These are phyloP conservation scores for Selenia dentaria DNA, from an alignment of 2,888 invertebrate genomes.

Conservation along the genomic window DNA sequence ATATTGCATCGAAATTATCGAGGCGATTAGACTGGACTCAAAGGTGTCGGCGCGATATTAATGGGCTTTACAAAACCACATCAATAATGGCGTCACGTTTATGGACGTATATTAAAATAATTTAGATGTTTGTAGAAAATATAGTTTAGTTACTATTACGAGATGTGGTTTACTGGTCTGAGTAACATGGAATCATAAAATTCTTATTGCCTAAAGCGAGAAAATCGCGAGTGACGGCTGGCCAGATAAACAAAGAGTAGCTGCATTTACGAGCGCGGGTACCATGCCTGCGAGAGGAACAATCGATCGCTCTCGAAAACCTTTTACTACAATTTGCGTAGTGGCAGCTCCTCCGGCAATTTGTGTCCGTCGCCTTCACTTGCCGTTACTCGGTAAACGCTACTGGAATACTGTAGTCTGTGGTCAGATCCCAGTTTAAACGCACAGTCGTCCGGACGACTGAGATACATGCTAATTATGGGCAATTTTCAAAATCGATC, in stretches of 20 bases:
- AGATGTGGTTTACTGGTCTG: slow-evolving; percentile 12
- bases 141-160: slow-evolving; percentile 24
- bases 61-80: slow-evolving; percentile 41
- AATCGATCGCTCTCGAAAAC: slow-evolving; percentile 59
- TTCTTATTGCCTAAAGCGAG: slow-evolving; percentile 20
- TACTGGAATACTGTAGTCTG: slow-evolving; percentile 80
- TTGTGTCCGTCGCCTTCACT: slow-evolving; percentile 77
- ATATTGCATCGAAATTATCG: slow-evolving; percentile 30
- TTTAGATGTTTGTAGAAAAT: slow-evolving; percentile 39
- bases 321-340: slow-evolving; percentile 72
- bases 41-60: slow-evolving; percentile 46
- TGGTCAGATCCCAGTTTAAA: slow-evolving; percentile 77
- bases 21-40: slow-evolving; percentile 33
- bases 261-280: slow-evolving; percentile 17
- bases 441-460: slow-evolving; percentile 71
- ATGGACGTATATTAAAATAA: slow-evolving; percentile 34
- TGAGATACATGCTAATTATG: slow-evolving; percentile 82
- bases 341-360: slow-evolving; percentile 77
- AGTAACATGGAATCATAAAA: slow-evolving; percentile 23
- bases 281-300: slow-evolving; percentile 52
- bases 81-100: slow-evolving; percentile 39
- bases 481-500: slow-evolving; percentile 83
- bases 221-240: slow-evolving; percentile 27
- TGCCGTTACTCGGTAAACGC: slow-evolving; percentile 81
- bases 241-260: slow-evolving; percentile 28